Evolutionary conservation across 2,113 vertebrate genomes (phyloP), one percentile per base, ranked within the genome.

Genomic region (Peromyscus polionotus): DNA sequence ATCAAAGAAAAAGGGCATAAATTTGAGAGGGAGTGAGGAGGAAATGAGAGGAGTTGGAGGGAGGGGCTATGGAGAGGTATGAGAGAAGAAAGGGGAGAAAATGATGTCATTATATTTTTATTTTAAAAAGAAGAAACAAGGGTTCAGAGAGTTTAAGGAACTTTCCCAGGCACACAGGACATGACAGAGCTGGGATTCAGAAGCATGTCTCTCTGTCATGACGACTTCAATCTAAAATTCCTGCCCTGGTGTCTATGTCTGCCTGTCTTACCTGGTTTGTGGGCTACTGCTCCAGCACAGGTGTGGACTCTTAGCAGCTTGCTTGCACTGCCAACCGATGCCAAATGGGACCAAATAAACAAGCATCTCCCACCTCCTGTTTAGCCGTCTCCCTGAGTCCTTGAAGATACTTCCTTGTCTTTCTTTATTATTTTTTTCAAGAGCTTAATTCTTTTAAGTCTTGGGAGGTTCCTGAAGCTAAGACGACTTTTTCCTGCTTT

Each of bases 381-480:
- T 59, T 86, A 67, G 20, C 14, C 83, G 91, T 89, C n/a, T 86
- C 61, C 79, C 79, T 8, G 4, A 33, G 13, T 70, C 39, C 61
- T 84, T 88, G 75, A 86, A 63, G 4, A 10, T 84, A 84, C 13
- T 84, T 84, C 86, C 94, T 61, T n/a, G 51, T 54, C 45, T 85
- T 48, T 85, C 70, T 42, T 24, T 57, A 14, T 14, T 54, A 54
- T 54, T 54, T 12, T 54, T 81, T 83, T 85, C 65, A 95, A 94
- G 90, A 83, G 73, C 51, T 57, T 95, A 92, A 92, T 94, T 94
- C 76, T 39, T 48, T 85, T 81, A 90, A 93, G 81, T 88, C 88
- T 81, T 95, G 33, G 54, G 19, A 80, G 73, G 63, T 95, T 98
- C 91, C 94, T 96, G 81, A 88, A 97, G 57, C 17, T 92, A 77